Conservation (phyloP, 2,888 invertebrate genomes). For the Dryomyza anilis region DNA sequence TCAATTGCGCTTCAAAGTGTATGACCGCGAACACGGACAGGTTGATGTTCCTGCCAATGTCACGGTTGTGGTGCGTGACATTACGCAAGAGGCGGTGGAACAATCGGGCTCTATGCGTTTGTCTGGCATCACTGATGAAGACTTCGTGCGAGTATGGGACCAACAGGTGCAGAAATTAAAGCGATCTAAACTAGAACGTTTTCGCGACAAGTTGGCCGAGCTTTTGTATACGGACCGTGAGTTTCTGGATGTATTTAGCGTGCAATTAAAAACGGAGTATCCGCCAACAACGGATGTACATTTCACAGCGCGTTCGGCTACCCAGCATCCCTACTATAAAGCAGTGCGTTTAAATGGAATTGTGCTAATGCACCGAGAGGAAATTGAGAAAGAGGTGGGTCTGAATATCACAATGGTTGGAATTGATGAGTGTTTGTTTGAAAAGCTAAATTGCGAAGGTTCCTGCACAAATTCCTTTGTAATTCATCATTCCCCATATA, state of each 20-base stretch:
- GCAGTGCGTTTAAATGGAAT: conserved; percentile 92
- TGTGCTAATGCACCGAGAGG: conserved; percentile 88
- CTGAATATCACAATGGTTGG: conserved; percentile 97
- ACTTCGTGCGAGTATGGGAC: conserved; percentile 94
- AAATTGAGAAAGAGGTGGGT: conserved; percentile 89
- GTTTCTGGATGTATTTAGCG: conserved; percentile 95
- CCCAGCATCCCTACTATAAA: conserved; percentile 79
- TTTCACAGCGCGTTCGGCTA: conserved; percentile 90
- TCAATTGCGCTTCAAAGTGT: conserved; percentile 81
- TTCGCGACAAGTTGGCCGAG: conserved; percentile 84
- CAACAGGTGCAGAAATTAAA: conserved; percentile 81
- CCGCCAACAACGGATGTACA: conserved; percentile 89
- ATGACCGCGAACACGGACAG: conserved; percentile 92
- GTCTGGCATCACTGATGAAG: conserved; percentile 91
- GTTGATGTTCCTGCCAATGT: conserved; percentile 93
- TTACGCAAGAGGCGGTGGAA: conserved; percentile 91
- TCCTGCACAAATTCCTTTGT: conserved; percentile 91
- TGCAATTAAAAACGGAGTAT: conserved; percentile 81
- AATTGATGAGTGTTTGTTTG: conserved; percentile 92
- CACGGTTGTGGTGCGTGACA: conserved; percentile 88
- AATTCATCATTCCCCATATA: conserved; percentile 80
- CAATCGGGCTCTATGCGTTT: conserved; percentile 94
- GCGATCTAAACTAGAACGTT: conserved; percentile 84
- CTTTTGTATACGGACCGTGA: conserved; percentile 82
- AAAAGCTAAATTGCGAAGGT: conserved; percentile 87